Evolutionary conservation across 92 coral and sea anemone species (phyloP), one percentile per base, ranked within the genome.

Genomic region (Scolanthus callimorphus): DNA sequence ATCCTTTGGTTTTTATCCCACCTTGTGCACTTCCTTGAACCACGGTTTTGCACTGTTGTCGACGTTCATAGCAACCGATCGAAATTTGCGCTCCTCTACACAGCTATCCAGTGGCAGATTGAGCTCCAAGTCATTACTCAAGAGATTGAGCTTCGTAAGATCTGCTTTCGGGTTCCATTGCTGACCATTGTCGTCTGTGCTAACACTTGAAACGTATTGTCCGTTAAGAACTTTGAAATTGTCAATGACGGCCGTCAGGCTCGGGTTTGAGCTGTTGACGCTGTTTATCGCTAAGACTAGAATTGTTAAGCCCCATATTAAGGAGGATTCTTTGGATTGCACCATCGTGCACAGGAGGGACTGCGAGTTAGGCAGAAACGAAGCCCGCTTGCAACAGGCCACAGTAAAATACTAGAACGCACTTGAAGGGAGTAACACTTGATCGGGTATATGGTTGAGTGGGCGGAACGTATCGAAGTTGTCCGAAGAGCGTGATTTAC

Each of bases 11-110:
- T n/a, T n/a, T n/a, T 29, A 24, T 20, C 19, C 34, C 49, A 84
- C 91, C 91, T 79, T 20, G 52, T 73, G 86, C 12, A 78, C 62
- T 25, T 84, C 91, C 37, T 43, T 39, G 66, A 84, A 84, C 70
- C 55, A 67, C 8, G 13, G 37, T 41, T 54, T 52, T 34, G 31
- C 46, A 11, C 9, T 34, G 10, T n/a, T 22, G 4, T 37, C 48
- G 19, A 17, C 37, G 10, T 51, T 17, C 49, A 31, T 12, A 11
- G 26, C 27, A 19, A 63, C 45, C 3, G 67, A 43, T 17, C 56
- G 54, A n/a, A n/a, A n/a, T n/a, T n/a, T n/a, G 45, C 78, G 65
- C 9, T 71, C 68, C 39, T 60, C 57, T 1, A 67, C 37, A 29
- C 87, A 80, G 47, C 68, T 73, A 25, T 67, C 62, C 12, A 34